Evolutionary conservation across 2,888 invertebrate genomes (phyloP).

Genomic region (Eledona agricola): DNA sequence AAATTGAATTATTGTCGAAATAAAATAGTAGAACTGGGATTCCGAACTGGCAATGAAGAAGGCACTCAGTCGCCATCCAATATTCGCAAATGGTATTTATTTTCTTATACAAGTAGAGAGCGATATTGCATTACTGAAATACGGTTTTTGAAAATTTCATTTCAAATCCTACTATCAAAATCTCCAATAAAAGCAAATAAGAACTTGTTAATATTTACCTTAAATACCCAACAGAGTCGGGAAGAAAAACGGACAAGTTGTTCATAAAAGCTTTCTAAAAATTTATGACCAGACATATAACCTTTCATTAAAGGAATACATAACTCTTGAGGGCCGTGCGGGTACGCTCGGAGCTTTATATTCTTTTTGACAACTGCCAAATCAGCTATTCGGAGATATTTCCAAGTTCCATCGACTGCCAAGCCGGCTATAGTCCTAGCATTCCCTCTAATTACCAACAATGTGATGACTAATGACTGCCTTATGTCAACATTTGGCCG

Average conservation of each 20-base stretch:
- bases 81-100: constrained; percentile 51
- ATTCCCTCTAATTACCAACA: constrained; percentile 21
- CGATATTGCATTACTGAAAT: constrained; percentile 46
- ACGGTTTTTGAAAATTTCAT: constrained; percentile 40
- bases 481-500: constrained; percentile 19
- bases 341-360: constrained; percentile 8
- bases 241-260: constrained; percentile 21
- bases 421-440: constrained; percentile 6
- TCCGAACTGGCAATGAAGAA: constrained; percentile 47
- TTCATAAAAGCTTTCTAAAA: constrained; percentile 25
- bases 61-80: constrained; percentile 50
- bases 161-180: constrained; percentile 30
- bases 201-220: background rate
- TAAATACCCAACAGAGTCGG: constrained; percentile 5
- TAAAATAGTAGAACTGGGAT: constrained; percentile 49
- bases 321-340: constrained; percentile 18
- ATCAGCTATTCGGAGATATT: constrained; percentile 5
- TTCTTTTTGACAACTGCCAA: constrained; percentile 7
- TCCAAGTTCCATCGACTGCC: too few species aligned
- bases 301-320: constrained; percentile 26
- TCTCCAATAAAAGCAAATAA: background rate
- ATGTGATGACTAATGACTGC: constrained; percentile 25
- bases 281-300: constrained; percentile 25
- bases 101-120: constrained; percentile 46
- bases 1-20: constrained; percentile 50